Conservation (phyloP, 2,113 vertebrate genomes). For the Henicopernis longicauda region DNA sequence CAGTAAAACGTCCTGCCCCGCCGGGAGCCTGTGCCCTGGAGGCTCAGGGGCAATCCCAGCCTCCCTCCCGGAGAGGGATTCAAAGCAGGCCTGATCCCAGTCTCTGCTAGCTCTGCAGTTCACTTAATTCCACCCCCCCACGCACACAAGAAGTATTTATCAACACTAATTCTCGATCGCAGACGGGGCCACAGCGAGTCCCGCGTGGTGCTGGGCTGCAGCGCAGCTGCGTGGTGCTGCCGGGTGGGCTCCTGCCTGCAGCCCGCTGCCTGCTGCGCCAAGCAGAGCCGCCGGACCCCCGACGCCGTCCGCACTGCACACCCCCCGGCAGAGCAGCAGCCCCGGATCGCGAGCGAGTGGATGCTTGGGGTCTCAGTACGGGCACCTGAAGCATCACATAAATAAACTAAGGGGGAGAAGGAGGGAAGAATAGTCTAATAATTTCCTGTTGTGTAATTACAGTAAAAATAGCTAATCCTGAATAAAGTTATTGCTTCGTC, state of each 20-base stretch:
- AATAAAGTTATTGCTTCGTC: neutral
- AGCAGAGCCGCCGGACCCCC: neutral
- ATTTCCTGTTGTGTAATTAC: conserved; percentile 16
- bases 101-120: neutral
- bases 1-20: neutral
- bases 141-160: neutral
- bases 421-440: neutral
- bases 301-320: accelerated
- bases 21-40: neutral
- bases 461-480: conserved; percentile 25
- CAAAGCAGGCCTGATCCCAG: neutral
- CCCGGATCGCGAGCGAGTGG: neutral
- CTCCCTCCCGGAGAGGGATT: accelerated
- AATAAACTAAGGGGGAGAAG: neutral
- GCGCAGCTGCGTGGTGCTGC: neutral
- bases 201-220: accelerated
- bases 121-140: neutral
- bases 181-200: neutral
- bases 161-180: neutral
- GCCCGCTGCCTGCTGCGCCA: neutral
- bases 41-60: neutral
- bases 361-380: neutral
- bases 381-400: neutral
- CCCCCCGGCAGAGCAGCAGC: accelerated
- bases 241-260: neutral